phyloP scores from a whole-genome alignment of 2,113 vertebrate genomes.

The Boulengeromyrus knoepffleri region DNA sequence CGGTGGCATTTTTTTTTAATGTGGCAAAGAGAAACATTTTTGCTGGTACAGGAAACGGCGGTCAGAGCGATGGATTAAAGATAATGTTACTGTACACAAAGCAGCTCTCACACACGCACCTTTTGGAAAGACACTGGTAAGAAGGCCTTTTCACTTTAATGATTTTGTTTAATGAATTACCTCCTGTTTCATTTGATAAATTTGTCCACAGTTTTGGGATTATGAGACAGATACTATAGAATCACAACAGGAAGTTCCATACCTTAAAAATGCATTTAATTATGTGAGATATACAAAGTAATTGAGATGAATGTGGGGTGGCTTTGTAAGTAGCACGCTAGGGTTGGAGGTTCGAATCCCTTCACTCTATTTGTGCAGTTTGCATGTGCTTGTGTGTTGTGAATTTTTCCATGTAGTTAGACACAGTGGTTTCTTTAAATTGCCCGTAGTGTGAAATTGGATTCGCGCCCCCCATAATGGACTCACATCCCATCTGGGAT shows the following conservation, averaged over 20 bases:
- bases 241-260: background rate
- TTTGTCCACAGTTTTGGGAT: slow-evolving; percentile 65
- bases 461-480: background rate
- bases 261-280: background rate
- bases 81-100: background rate
- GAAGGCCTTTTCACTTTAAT: background rate
- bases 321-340: background rate
- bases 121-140: background rate
- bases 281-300: background rate
- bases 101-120: background rate
- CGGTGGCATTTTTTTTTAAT: slow-evolving; percentile 67
- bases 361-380: background rate
- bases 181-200: background rate
- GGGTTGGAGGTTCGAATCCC: background rate
- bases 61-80: background rate
- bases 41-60: slow-evolving; percentile 48
- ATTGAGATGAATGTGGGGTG: background rate
- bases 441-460: background rate
- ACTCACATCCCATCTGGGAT: background rate
- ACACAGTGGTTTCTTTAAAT: background rate
- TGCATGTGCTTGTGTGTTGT: background rate
- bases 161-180: background rate
- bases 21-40: slow-evolving; percentile 51
- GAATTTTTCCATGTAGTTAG: background rate
- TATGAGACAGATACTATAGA: slow-evolving; percentile 24